Base-by-base conservation (phyloP, 2,888 invertebrate genomes). In the Linhomoeus sp. region DNA sequence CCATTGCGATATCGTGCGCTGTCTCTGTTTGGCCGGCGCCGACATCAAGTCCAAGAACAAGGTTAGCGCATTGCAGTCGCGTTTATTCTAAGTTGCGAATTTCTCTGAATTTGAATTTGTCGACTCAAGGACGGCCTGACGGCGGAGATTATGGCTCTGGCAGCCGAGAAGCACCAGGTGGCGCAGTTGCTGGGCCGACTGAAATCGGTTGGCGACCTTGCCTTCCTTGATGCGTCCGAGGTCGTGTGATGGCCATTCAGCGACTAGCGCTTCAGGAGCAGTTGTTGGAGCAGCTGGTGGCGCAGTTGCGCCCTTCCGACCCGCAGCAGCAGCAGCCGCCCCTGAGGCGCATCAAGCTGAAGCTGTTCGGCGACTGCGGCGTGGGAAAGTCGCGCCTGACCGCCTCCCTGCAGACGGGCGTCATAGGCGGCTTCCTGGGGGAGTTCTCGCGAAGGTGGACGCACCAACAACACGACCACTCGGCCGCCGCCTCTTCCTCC, bases 91-190 rank as follows among this genome's bases (percentile, higher is more conserved):
- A 24, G 15, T 12, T 44, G 17, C 22, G 19, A 39, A 24, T 47
- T 20, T 25, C 22, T 24, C 22, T n/a, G 24, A 20, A 45, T 45
- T 43, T 9, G 22, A 23, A 25, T 14, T 5, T 19, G 20, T 19
- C 20, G 20, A 45, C 41, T 5, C 77, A 52, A 69, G 57, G 77
- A 78, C 61, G 79, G 79, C 45, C 76, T 80, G 45, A 73, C 77
- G 41, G 78, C 80, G 3, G 80, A 80, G 59, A 77, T 80, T 38
- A 77, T 79, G 54, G 80, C 80, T n/a, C 67, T 80, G 45, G 78
- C 79, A 57, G 75, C 79, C 58, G 79, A 79, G 22, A 75, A 77
- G 62, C 73, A 75, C 49, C 74, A 77, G 50, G 77, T 79, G 47
- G 77, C 77, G 20, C 75, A 75, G 52, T 67, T 81, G 36, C 66